These are phyloP conservation scores for Actinostola sp. DNA, from an alignment of 92 coral and sea anemone genomes.

Conservation along the genomic window DNA sequence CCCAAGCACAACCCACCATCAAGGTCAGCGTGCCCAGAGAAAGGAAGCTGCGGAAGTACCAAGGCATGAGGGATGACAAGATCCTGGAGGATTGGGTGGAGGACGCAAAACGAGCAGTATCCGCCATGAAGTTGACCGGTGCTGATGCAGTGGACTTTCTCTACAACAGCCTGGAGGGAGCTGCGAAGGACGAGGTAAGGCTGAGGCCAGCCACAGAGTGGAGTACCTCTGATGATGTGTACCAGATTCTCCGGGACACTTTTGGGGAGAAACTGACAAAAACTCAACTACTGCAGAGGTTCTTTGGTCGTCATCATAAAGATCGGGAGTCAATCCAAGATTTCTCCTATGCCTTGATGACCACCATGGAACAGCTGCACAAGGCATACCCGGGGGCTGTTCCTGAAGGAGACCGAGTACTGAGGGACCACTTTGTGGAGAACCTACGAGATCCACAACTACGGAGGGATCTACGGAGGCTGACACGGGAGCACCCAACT, in stretches of 20 bases:
- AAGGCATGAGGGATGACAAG: constrained; percentile 10
- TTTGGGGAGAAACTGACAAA: constrained; percentile 41
- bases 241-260: constrained; percentile 22
- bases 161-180: constrained; percentile 35
- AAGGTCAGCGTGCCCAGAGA: constrained; percentile 5
- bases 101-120: constrained; percentile 11
- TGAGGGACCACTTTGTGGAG: constrained; percentile 25
- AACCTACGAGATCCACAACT: constrained; percentile 30
- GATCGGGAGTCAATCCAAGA: constrained; percentile 54
- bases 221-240: constrained; percentile 13
- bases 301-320: constrained; percentile 35
- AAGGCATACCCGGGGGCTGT: not conserved
- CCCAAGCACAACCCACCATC: not conserved
- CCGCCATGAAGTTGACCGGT: constrained; percentile 10
- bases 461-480: constrained; percentile 19
- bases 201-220: constrained; percentile 22
- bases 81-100: constrained; percentile 24
- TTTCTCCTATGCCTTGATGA: constrained; percentile 36
- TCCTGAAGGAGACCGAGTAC: constrained; percentile 4
- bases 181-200: constrained; percentile 30
- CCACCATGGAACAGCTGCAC: constrained; percentile 5
- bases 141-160: constrained; percentile 12
- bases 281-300: constrained; percentile 35
- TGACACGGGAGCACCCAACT: constrained; percentile 4
- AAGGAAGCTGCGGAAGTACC: constrained; percentile 20